Conservation (phyloP, 1,140 invertebrate species). For the Solenopsis fugax region DNA sequence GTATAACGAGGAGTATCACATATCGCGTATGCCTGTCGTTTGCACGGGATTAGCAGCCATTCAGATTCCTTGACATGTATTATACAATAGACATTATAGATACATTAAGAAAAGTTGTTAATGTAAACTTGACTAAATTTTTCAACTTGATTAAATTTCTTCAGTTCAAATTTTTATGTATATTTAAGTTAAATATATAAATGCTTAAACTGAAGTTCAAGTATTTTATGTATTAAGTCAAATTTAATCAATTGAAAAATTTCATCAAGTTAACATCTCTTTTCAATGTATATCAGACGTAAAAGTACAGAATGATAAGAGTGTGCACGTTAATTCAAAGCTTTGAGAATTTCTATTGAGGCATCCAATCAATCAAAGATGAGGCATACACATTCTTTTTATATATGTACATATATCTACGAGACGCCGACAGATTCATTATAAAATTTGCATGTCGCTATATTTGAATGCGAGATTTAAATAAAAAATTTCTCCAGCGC, state of each 20-base stretch:
- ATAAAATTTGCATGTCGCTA: not conserved
- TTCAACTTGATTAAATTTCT: too few relatives aligned
- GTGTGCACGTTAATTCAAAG: not conserved
- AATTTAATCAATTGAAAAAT: too few relatives aligned
- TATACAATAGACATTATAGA: too few relatives aligned
- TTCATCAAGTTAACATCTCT: too few relatives aligned
- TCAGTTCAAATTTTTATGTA: too few relatives aligned
- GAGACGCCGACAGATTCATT: not conserved
- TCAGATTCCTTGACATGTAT: not conserved
- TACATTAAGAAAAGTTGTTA: not conserved
- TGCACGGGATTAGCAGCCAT: slow-evolving; percentile 7
- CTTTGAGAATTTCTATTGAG: not conserved
- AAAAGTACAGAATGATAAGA: not conserved
- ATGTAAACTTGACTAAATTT: too few relatives aligned
- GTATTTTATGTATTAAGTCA: too few relatives aligned
- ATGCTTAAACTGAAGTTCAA: too few relatives aligned
- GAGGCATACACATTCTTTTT: too few relatives aligned
- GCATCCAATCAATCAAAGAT: not conserved
- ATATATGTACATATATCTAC: not conserved
- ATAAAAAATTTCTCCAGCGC: not conserved
- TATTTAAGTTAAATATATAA: too few relatives aligned
- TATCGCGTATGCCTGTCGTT: not conserved
- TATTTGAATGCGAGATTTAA: not conserved
- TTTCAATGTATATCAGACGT: not conserved
- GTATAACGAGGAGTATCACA: slow-evolving; percentile 17